phyloP scores from a whole-genome alignment of 2,888 invertebrate species.

The Caenorhabditis macrosperma region DNA sequence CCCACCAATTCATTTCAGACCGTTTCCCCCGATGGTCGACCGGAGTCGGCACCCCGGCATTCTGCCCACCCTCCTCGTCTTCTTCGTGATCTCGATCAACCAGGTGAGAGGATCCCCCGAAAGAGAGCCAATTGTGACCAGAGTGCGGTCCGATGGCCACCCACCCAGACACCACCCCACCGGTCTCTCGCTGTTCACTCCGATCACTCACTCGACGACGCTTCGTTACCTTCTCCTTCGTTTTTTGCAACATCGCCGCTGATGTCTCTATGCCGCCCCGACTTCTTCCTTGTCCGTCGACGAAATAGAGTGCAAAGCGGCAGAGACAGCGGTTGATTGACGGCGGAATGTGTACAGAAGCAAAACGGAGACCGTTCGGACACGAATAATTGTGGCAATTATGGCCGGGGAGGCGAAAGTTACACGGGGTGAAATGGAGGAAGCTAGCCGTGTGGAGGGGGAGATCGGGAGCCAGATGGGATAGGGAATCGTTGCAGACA shows the following conservation, averaged over 20 bases:
- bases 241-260: conserved; percentile 34
- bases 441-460: neutral
- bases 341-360: conserved; percentile 48
- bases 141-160: conserved; percentile 23
- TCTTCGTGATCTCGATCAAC: conserved; percentile 22
- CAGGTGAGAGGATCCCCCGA: conserved; percentile 12
- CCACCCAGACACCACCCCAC: conserved; percentile 17
- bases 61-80: conserved; percentile 3
- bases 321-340: conserved; percentile 35
- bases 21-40: conserved; percentile 39
- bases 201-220: conserved; percentile 32
- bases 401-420: conserved; percentile 34
- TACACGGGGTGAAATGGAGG: conserved; percentile 39
- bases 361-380: conserved; percentile 54
- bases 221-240: neutral
- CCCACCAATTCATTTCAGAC: conserved; percentile 4
- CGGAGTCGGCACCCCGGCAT: conserved; percentile 46
- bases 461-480: no score
- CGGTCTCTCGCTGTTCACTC: neutral
- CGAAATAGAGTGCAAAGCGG: conserved; percentile 32
- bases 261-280: conserved; percentile 11
- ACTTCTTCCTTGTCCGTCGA: conserved; percentile 42
- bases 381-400: conserved; percentile 56
- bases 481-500: conserved; percentile 12
- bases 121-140: conserved; percentile 14